A percentile compares a stretch with the other conserved stretches of the same genome.
Evolutionary conservation across 2,888 invertebrate species (phyloP).

Genomic region (Euplexia lucipara): DNA sequence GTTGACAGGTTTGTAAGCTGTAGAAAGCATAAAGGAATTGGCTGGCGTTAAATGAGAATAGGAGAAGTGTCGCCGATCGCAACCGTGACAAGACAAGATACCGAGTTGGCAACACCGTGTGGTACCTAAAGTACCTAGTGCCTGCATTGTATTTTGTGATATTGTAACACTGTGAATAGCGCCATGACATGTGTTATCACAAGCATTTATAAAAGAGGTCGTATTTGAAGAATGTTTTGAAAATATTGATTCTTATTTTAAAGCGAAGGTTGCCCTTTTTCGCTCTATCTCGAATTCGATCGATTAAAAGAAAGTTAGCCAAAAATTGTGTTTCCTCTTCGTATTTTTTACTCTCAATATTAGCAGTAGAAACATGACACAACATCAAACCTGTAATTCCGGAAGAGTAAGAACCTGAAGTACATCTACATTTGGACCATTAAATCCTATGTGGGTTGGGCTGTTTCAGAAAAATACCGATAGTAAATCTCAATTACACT

Average conservation of each 20-base stretch:
- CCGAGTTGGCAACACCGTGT: conserved; percentile 28
- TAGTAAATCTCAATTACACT: too few species aligned
- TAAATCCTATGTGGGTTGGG: too few species aligned
- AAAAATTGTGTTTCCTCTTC: too few species aligned
- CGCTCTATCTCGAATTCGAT: background rate
- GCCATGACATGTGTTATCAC: background rate
- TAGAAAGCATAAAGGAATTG: conserved; percentile 76
- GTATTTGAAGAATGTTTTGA: background rate
- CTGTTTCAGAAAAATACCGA: too few species aligned
- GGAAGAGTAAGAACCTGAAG: too few species aligned
- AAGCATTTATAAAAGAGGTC: background rate
- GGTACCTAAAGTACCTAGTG: background rate
- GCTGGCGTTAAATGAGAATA: conserved; percentile 73
- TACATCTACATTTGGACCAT: too few species aligned
- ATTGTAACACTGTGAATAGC: background rate
- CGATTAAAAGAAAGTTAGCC: too few species aligned
- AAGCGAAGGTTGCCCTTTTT: background rate
- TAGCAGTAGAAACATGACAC: too few species aligned
- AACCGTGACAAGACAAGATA: conserved; percentile 64
- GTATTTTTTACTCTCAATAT: too few species aligned
- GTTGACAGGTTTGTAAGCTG: conserved; percentile 60
- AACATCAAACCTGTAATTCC: too few species aligned
- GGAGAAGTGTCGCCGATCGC: conserved; percentile 58
- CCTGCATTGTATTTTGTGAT: background rate
- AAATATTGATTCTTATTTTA: background rate